Evolutionary conservation across 2,797 vertebrate genomes (phyloP).

Genomic region (Neoniphon sammara): DNA sequence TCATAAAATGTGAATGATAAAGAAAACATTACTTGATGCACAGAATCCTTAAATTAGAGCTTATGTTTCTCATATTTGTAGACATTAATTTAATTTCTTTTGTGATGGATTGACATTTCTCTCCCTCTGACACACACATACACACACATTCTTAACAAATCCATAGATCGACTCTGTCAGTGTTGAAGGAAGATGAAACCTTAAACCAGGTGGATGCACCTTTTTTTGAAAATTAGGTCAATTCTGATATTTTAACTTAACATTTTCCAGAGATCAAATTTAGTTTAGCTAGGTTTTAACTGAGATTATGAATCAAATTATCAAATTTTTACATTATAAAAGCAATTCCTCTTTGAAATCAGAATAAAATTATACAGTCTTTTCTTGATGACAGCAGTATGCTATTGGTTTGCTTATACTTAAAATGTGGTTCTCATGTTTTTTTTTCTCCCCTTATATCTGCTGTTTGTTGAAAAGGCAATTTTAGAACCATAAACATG

Average conservation of each 20-base stretch:
- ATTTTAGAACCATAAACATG: conserved; percentile 50
- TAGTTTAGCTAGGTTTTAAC: background rate
- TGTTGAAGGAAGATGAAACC: background rate
- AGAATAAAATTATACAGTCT: background rate
- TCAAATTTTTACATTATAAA: background rate
- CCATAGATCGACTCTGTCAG: background rate
- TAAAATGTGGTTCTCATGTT: background rate
- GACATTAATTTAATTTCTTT: background rate
- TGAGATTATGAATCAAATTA: too few relatives aligned
- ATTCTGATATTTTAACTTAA: background rate
- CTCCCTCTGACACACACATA: background rate
- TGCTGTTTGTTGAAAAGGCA: conserved; percentile 16
- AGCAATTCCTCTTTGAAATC: background rate
- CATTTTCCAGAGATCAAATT: background rate
- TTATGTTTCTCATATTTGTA: background rate
- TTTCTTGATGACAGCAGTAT: background rate
- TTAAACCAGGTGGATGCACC: background rate
- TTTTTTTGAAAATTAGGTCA: background rate
- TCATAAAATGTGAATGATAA: background rate
- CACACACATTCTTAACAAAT: background rate
- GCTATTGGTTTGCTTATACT: background rate
- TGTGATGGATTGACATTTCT: background rate
- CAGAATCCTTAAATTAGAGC: background rate
- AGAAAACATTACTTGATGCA: background rate
- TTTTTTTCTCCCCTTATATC: background rate